Evolutionary conservation across 2,888 invertebrate genomes (phyloP), one percentile per base, ranked within the genome.

Genomic region (Zhengitettix transpicula): DNA sequence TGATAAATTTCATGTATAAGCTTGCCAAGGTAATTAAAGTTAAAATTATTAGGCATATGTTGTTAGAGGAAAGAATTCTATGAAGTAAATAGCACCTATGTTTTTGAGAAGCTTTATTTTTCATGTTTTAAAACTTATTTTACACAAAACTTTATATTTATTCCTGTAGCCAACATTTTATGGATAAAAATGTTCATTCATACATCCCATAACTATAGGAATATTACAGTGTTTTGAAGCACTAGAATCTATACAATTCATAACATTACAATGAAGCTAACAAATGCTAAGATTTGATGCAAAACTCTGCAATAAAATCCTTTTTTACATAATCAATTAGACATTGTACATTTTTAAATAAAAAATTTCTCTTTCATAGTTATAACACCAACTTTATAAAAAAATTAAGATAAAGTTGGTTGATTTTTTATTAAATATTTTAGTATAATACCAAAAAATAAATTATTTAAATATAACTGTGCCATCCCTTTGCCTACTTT

Each of bases 221-320:
- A 56, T 51, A n/a, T 17, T 56, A 51, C 44, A 60, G 52, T 52
- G 60, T 59, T 60, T 60, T 56, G 60, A 63, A 63, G 63, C 61
- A 52, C 63, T 63, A 61, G 14, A 47, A 54, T 56, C 60, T 60
- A 60, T 51, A 61, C 60, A 60, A 60, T 56, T 62, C 58, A 60
- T 63, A 63, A 63, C 63, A 61, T 60, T 63, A 63, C 63, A 63
- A 58, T 58, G 56, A 61, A 58, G 61, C 63, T 63, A 63, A 63
- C 61, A 60, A 61, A 41, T 58, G 58, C 63, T 63, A 63, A 63
- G 59, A 63, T 55, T 61, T 61, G 60, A 63, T 63, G 63, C 63
- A 63, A 61, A 63, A 63, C 58, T 52, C 56, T 63, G 61, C 63
- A 61, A 61, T 61, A 61, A 60, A 60, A 47, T 60, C 57, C 58